phyloP scores from a whole-genome alignment of 2,797 vertebrate species.

The Chaenodraco wilsoni region DNA sequence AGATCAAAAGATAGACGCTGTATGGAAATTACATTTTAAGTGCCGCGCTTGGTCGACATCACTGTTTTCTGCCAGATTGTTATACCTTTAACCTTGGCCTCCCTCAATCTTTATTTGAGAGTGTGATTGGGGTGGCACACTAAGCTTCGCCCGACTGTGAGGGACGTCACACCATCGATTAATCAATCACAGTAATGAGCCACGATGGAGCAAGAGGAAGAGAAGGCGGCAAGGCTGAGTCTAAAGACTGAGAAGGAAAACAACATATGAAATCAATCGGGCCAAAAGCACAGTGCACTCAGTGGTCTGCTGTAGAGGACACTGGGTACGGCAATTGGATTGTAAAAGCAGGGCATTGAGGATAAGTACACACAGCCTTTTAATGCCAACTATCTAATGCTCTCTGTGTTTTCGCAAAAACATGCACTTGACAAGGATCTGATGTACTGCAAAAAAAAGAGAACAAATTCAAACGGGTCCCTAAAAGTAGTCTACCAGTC shows the following conservation, averaged over 20 bases:
- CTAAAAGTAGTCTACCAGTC: background rate
- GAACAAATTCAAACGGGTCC: constrained; percentile 1
- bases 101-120: constrained; percentile 21
- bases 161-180: constrained; percentile 47
- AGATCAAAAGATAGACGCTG: constrained; percentile 52
- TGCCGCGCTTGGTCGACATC: constrained; percentile 23
- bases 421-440: constrained; percentile 14
- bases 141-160: constrained; percentile 30
- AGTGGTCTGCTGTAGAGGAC: constrained; percentile 46
- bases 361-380: constrained; percentile 25
- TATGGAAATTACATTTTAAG: constrained; percentile 37
- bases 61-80: constrained; percentile 33
- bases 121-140: constrained; percentile 16
- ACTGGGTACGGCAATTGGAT: constrained; percentile 38
- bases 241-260: constrained; percentile 37
- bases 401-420: constrained; percentile 2
- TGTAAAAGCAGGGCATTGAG: constrained; percentile 46
- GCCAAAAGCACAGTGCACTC: constrained; percentile 37
- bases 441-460: background rate
- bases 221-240: constrained; percentile 23
- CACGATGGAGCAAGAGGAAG: constrained; percentile 37
- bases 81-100: constrained; percentile 47
- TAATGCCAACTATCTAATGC: constrained; percentile 41
- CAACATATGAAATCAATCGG: constrained; percentile 44
- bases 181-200: constrained; percentile 73